Evolutionary conservation across 2,797 vertebrate genomes (phyloP), one percentile per base, ranked within the genome.

Genomic region (Decapterus maruadsi): DNA sequence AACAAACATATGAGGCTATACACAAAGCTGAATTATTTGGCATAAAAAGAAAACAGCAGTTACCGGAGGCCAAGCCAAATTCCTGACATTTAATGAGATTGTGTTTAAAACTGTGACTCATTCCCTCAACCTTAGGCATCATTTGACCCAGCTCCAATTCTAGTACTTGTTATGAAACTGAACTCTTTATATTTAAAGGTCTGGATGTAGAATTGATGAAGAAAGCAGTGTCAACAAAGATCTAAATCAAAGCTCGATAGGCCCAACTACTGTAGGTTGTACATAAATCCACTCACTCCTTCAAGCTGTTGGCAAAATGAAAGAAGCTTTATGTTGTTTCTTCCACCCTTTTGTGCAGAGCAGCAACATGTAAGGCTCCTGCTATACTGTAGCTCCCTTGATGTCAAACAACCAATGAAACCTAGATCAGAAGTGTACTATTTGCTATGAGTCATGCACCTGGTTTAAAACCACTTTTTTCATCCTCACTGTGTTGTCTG

Each of bases 91-190:
- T 82, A 80, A 68, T 36, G 78, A 72, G 68, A 83, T 62, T 36
- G 48, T 81, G 63, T 86, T 81, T 68, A 74, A 74, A 80, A 57
- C 62, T 58, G 42, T 89, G 85, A 90, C 68, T 88, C 89, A 86
- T 13, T 67, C 19, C 10, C 70, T 46, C 64, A 67, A 55, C 86
- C 81, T 55, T 5, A 46, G 85, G 85, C 69, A 4, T 26, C 4
- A 46, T 77, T 72, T 84, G 72, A 86, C 76, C 85, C 80, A 85
- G 58, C 53, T 57, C 46, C 80, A 77, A 86, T 78, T 87, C 54
- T 34, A 0, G 13, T 48, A 4, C 77, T 82, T 61, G 11, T n/a
- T 74, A 38, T 57, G 62, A 66, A n/a, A 40, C 50, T 2, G 57
- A 36, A 36, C 34, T 36, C 34, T 36, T 65, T 9, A 7, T 45